phyloP scores from a whole-genome alignment of 2,797 vertebrate species.

The Sandelia bainsii region DNA sequence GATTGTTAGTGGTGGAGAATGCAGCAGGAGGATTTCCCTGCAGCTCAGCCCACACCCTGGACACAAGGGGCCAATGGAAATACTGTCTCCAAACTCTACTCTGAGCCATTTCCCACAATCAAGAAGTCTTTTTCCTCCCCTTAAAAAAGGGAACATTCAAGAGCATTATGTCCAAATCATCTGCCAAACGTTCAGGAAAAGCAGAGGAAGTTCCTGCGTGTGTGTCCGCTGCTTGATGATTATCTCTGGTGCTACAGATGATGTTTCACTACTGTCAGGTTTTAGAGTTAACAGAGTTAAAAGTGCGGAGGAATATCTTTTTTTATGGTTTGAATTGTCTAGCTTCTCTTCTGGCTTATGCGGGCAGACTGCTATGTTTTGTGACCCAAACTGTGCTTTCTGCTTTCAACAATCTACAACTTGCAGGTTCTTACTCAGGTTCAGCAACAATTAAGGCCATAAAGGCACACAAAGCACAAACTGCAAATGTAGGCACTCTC shows the following conservation, averaged over 20 bases:
- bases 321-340: no score
- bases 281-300: no score
- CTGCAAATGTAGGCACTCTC: neutral
- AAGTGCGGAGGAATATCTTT: neutral
- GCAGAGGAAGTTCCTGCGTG: constrained; percentile 3
- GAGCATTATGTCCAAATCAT: constrained; percentile 10
- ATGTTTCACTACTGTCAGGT: constrained; percentile 17
- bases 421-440: neutral
- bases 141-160: constrained; percentile 20
- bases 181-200: constrained; percentile 61
- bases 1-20: constrained; percentile 32
- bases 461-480: neutral
- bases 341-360: no score
- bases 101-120: constrained; percentile 59
- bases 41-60: constrained; percentile 38
- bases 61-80: constrained; percentile 48
- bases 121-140: constrained; percentile 12
- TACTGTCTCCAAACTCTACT: constrained; percentile 42
- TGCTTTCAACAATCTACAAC: no score
- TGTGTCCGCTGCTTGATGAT: constrained; percentile 14
- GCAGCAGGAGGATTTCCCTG: constrained; percentile 46
- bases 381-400: no score
- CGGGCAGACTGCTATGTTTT: no score
- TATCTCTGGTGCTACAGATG: neutral
- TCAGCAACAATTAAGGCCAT: constrained; percentile 21